Base-by-base conservation (phyloP, 2,113 vertebrate species). In the Callionymus lyra region DNA sequence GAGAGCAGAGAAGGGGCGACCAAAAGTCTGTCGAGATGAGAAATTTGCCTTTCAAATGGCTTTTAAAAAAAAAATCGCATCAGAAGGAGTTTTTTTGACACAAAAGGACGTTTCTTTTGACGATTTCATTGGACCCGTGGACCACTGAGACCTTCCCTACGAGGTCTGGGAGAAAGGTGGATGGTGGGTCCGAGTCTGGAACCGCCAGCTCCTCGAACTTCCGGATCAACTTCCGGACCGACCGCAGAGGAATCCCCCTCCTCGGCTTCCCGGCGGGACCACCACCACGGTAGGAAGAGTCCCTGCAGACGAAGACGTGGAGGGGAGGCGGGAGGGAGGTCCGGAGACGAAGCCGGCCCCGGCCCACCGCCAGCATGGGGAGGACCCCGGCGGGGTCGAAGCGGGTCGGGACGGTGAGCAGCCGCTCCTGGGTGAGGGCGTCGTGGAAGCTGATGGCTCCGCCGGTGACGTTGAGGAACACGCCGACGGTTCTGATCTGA, bases 381-480 rank as follows among this genome's bases (percentile, higher is more conserved):
- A 55, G 38, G 6, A 81, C 76, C 2, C 66, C 72, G 0, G 37
- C 48, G 1, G 40, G 17, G 43, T 44, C n/a, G 16, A 86, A 85
- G 44, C 33, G 34, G 1, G 83, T 77, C 0, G 84, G 81, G 16
- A 85, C 50, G 0, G 79, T 77, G 21, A 58, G 57, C 0, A 83
- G 59, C 43, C 82, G 80, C 56, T 86, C 84, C 35, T 73, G 77
- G 39, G 80, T 80, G 47, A 85, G 33, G 9, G 76, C 31, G 53
- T 84, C 85, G 67, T 82, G 62, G 65, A 85, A 84, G 39, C 79
- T 83, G 31, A 84, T 48, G 1, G 38, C 47, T 1, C 74, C 70
- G 1, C 80, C 82, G 6, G 72, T 80, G 3, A 81, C 38, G 63
- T 82, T 84, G 17, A 85, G 59, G 63, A 83, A 84, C 12, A 85